A percentile compares a stretch with the other conserved stretches of the same genome.
Conservation (phyloP, 2,113 vertebrate genomes). For the Pagrus major region DNA sequence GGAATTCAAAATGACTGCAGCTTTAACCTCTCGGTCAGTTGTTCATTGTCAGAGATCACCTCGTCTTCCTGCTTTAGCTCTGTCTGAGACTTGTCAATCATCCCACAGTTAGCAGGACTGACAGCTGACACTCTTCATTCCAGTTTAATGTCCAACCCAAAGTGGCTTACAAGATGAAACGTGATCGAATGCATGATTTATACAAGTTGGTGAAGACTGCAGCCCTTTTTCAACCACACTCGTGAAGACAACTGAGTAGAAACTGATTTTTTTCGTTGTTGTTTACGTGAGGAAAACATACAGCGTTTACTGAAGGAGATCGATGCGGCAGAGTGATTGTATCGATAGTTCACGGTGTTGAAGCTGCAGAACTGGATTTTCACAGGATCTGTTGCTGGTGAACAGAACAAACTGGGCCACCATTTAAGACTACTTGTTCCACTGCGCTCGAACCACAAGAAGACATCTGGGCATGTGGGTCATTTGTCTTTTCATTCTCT, state of each 20-base stretch:
- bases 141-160: slow-evolving; percentile 5
- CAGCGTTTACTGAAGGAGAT: slow-evolving; percentile 1
- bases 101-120: slow-evolving; percentile 9
- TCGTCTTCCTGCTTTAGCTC: slow-evolving; percentile 4
- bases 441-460: not conserved
- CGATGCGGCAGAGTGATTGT: not conserved
- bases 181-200: not conserved
- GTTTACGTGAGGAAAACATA: not conserved
- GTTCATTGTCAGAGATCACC: not conserved
- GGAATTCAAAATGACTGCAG: not conserved
- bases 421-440: not conserved
- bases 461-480: not conserved
- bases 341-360: slow-evolving; percentile 7
- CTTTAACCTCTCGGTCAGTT: not conserved
- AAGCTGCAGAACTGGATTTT: slow-evolving; percentile 15
- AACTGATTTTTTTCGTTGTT: not conserved
- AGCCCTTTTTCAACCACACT: not conserved
- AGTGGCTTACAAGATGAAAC: slow-evolving; percentile 8
- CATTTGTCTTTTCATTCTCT: not conserved
- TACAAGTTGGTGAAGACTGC: not conserved
- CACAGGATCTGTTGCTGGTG: not conserved
- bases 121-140: slow-evolving; percentile 48
- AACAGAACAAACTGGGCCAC: not conserved
- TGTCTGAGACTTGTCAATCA: slow-evolving; percentile 30
- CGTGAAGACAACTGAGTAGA: not conserved